Percentiles rank a stretch among this genome's conserved stretches.
These are phyloP conservation scores for Hucho hucho DNA, from an alignment of 2,113 vertebrate species.

Conservation along the genomic window DNA sequence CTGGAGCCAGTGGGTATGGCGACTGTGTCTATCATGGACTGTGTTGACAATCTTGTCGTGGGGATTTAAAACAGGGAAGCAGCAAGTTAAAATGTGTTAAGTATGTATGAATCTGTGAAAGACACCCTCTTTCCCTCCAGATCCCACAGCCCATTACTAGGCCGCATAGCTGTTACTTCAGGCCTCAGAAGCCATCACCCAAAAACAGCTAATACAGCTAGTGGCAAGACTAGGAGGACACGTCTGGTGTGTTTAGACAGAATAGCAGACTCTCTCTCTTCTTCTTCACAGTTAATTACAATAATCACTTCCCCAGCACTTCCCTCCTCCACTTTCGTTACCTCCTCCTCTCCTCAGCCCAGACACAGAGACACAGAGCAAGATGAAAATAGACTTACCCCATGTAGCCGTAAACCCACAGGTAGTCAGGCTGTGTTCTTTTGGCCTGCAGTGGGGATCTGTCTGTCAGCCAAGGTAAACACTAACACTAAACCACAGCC, in stretches of 20 bases:
- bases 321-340: constrained; percentile 36
- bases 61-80: no score
- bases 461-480: constrained; percentile 51
- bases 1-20: no score
- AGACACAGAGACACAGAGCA: background rate
- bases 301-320: constrained; percentile 39
- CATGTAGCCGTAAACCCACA: constrained; percentile 43
- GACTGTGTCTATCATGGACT: no score
- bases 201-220: background rate
- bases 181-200: background rate
- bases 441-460: constrained; percentile 41
- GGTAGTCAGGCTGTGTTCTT: constrained; percentile 49
- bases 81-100: no score
- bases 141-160: no score
- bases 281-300: constrained; percentile 37
- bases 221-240: background rate
- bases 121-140: no score
- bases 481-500: constrained; percentile 44
- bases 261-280: background rate
- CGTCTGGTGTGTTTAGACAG: background rate
- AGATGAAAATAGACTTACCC: background rate
- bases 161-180: background rate
- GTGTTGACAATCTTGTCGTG: no score
- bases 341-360: background rate
- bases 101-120: no score